Percentiles rank a stretch among this genome's conserved stretches.
Evolutionary conservation across 2,113 vertebrate species (phyloP).

Genomic region (Nicator chloris): DNA sequence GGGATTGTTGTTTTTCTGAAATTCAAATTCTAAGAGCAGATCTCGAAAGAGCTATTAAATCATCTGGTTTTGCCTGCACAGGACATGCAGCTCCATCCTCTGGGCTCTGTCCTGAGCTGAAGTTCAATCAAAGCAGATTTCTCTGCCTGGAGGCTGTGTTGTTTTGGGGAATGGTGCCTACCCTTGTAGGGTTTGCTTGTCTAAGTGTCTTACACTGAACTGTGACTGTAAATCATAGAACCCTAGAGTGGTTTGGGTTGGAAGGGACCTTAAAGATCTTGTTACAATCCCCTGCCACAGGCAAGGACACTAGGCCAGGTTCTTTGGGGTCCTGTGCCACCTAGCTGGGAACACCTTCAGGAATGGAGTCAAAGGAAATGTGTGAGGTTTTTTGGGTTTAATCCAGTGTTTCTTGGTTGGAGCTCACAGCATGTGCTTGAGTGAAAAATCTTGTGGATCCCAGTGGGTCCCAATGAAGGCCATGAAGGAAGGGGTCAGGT

Average conservation of each 20-base stretch:
- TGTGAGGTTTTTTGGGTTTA: not conserved
- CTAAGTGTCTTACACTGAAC: not conserved
- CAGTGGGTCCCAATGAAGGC: not conserved
- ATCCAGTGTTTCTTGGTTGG: not conserved
- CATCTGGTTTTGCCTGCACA: not conserved
- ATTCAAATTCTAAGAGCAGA: not conserved
- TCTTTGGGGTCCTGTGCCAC: not conserved
- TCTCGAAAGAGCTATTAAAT: not conserved
- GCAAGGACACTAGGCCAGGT: not conserved
- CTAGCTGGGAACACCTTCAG: not conserved
- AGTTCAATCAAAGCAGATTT: not conserved
- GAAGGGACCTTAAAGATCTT: not conserved
- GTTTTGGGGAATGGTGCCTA: not conserved
- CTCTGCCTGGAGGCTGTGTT: not conserved
- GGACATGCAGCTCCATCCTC: not conserved
- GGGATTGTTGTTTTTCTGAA: not conserved
- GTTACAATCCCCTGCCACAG: not conserved
- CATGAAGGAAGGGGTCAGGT: not conserved
- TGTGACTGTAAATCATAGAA: not conserved
- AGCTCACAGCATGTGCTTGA: not conserved
- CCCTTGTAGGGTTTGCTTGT: not conserved
- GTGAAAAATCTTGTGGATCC: not conserved
- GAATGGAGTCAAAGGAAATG: not conserved
- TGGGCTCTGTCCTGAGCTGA: not conserved
- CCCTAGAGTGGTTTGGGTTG: not conserved